Base-by-base conservation (phyloP, 2,797 vertebrate genomes). In the Pipistrellus nathusii region DNA sequence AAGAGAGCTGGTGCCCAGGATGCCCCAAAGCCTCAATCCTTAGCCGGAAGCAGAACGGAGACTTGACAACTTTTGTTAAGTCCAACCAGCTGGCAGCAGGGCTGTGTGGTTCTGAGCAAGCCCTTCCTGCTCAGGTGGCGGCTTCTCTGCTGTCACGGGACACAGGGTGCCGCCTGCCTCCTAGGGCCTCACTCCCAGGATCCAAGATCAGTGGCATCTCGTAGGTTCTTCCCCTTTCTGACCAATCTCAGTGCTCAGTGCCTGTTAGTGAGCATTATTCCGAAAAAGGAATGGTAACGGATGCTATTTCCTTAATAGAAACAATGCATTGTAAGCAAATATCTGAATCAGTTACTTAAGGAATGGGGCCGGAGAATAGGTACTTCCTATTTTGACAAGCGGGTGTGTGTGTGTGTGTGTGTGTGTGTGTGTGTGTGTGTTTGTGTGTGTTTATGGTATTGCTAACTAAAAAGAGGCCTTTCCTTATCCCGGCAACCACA, bases 121-220 rank as follows among this genome's bases (percentile, higher is more conserved):
- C 21, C 14, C 21, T 13, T 17, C 21, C 17, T 7, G 53, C 27
- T 10, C 66, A 6, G 4, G 2, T 0, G 3, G 21, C 0, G 9
- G 66, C 17, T 21, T 15, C 64, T 25, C 18, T 17, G 14, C 9
- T 14, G 44, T 6, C 88, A 13, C 27, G 1, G 8, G 32, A 51
- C 30, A 21, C 30, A 11, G 32, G 0, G 14, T n/a, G 68, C 32
- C 75, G 25, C 17, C 14, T 38, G 3, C 32, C 20, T 5, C 8
- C 23, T 7, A 62, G n/a, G 46, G 23, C 18, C 46, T 1, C 18
- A 46, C 66, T 8, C 11, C 38, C 2, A 1, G 51, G 38, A 48
- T 55, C 62, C 71, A 1, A n/a, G 6, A 35, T 12, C 2, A 25
- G 27, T 6, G 59, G 14, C 0, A 20, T 32, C 30, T 35, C 20